These are phyloP conservation scores for Ginglymostoma cirratum DNA, from an alignment of 2,113 vertebrate genomes.

Conservation along the genomic window DNA sequence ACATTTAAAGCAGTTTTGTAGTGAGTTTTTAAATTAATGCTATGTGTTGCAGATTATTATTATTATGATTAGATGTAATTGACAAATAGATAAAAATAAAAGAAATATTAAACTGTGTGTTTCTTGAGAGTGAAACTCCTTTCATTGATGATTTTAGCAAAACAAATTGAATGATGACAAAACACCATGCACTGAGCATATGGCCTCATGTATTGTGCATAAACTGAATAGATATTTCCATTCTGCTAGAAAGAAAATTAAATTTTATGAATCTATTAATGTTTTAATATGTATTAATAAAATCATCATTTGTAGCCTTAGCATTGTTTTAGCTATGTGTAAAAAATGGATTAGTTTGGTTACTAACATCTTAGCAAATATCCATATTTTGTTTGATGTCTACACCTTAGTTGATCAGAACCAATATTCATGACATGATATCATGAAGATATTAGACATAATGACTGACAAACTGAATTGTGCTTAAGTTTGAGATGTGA, in stretches of 20 bases:
- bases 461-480: background rate
- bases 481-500: background rate
- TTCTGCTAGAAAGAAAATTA: too few species aligned
- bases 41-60: too few species aligned
- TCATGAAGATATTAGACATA: background rate
- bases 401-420: background rate
- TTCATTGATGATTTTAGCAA: background rate
- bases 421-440: background rate
- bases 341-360: background rate
- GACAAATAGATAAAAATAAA: background rate
- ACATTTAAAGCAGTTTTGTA: background rate
- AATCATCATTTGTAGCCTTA: too few species aligned
- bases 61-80: background rate
- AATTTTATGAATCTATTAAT: too few species aligned
- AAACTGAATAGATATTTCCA: too few species aligned
- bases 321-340: too few species aligned
- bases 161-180: background rate
- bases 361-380: background rate
- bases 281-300: too few species aligned
- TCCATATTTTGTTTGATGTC: background rate
- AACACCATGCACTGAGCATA: too few species aligned
- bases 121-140: background rate
- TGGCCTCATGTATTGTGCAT: too few species aligned
- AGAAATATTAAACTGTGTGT: background rate
- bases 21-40: background rate